Evolutionary conservation across 2,113 vertebrate genomes (phyloP).

Genomic region (Arvicanthis niloticus): DNA sequence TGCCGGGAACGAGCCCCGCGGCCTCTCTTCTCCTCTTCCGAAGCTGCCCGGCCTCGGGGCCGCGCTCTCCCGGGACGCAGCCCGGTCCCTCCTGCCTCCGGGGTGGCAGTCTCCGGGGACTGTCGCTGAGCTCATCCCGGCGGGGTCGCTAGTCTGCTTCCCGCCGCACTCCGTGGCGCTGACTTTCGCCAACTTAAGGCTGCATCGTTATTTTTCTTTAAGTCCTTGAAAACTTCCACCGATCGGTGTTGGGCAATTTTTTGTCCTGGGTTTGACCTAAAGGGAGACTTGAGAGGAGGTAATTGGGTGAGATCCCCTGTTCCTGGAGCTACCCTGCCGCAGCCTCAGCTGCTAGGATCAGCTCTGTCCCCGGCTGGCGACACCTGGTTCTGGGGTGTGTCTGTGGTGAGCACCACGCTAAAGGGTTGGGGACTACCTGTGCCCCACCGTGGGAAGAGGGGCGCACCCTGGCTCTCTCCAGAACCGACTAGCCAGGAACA

Average conservation of each 20-base stretch:
- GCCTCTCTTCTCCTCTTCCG: conserved; percentile 46
- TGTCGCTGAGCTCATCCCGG: background rate
- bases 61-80: conserved; percentile 20
- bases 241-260: background rate
- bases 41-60: background rate
- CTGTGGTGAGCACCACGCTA: background rate
- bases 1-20: background rate
- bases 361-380: background rate
- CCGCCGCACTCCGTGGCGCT: background rate
- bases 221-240: conserved; percentile 73
- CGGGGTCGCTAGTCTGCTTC: background rate
- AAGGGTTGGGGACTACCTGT: conserved; percentile 29
- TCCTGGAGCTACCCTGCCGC: background rate
- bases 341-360: background rate
- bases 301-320: background rate
- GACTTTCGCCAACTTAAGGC: conserved; percentile 63
- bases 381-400: conserved; percentile 69
- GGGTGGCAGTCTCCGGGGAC: conserved; percentile 37
- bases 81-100: background rate
- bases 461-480: background rate
- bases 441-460: background rate
- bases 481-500: background rate
- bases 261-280: conserved; percentile 21
- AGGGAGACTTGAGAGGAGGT: background rate
- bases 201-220: conserved; percentile 41